Conservation (phyloP, 2,888 invertebrate species). For the Tiliacea aurago region DNA sequence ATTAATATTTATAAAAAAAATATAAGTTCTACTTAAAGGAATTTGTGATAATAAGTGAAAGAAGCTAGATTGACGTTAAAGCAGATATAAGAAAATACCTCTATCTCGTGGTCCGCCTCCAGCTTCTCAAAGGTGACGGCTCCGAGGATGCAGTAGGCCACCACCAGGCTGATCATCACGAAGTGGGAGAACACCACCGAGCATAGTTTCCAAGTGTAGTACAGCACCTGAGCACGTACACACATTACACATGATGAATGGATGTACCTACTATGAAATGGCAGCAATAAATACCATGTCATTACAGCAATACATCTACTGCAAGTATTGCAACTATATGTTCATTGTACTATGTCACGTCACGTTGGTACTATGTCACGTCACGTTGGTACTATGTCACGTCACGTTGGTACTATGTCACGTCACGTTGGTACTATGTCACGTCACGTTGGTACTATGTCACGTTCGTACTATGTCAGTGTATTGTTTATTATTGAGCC, state of each 20-base stretch:
- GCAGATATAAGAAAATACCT: slow-evolving; percentile 85
- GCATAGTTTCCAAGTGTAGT: slow-evolving; percentile 94
- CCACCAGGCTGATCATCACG: slow-evolving; percentile 96
- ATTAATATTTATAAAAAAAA: too few species aligned
- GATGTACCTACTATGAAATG: background rate
- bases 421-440: too few species aligned
- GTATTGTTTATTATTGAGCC: background rate
- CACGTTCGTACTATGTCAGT: too few species aligned
- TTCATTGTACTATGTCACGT: background rate
- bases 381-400: background rate
- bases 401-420: background rate
- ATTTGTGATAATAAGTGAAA: background rate
- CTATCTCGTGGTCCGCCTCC: slow-evolving; percentile 93
- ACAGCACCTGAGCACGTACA: slow-evolving; percentile 86
- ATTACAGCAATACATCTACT: background rate
- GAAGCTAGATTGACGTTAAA: background rate
- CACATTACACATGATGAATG: background rate
- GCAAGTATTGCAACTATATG: background rate
- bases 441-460: background rate
- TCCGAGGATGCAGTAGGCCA: slow-evolving; percentile 97
- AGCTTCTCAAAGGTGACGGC: slow-evolving; percentile 95
- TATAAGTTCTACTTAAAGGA: background rate
- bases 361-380: background rate
- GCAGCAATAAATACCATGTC: background rate
- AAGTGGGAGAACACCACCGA: slow-evolving; percentile 97